Base-by-base conservation (phyloP, 2,113 vertebrate genomes). In the Otocyon megalotis region DNA sequence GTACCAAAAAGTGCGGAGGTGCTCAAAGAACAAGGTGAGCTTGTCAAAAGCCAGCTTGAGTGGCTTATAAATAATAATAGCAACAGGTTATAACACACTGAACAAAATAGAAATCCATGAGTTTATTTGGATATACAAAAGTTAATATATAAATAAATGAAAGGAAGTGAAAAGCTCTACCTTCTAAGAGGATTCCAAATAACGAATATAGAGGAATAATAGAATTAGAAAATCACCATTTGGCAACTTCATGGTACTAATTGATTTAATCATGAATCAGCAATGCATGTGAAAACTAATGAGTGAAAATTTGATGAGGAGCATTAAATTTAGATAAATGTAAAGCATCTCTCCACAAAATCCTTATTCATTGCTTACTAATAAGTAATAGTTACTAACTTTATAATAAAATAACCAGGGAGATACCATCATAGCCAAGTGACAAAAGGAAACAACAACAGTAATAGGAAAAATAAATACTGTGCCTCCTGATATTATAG, bases 41-140 rank as follows among this genome's bases (percentile, higher is more conserved):
- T 67, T 43, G 62, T 37, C 30, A 43, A 56, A 83, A 86, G 11
- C 24, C 71, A 74, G 80, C 22, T 22, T 26, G 8, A 69, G 35
- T 48, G 2, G 14, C 16, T 85, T 81, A 48, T 53, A 43, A 85
- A 20, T 67, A 86, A 37, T 77, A 80, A 65, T 12, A 71, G 26
- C 69, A 50, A 92, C 1, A 22, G 58, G 43, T 77, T 84, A 56
- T 53, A 84, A 58, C 12, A 85, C 30, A 71, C 3, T 50, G 54
- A 92, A 84, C 32, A 85, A 77, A 92, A 80, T 30, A 84, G 58
- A 96, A 96, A 62, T 53, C 48, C 37, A 30, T 81, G 17, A 86
- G 8, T 48, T 50, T 43, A 37, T 48, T 53, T n/a, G 28, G 24
- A 69, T 74, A 67, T 69, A 63, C 72, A 80, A 92, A 9, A 65